Percentiles rank a stretch among this genome's conserved stretches.
phyloP scores from a whole-genome alignment of 2,113 vertebrate genomes.

The Corythornis vintsioides region DNA sequence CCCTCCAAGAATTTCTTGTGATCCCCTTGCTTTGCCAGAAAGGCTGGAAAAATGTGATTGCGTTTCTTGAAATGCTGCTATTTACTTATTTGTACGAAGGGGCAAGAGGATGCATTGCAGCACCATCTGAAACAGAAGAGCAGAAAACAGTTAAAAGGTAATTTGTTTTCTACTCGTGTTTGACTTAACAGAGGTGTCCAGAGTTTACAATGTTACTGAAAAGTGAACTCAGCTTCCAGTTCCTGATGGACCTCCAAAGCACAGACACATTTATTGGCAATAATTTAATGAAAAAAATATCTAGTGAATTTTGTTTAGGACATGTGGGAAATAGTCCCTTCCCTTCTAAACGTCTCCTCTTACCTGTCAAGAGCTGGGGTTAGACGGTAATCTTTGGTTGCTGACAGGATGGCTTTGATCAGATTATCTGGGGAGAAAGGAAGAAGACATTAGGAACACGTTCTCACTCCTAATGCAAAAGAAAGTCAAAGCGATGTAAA shows the following conservation, averaged over 20 bases:
- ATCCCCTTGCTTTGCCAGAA: not conserved
- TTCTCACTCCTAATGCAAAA: not conserved
- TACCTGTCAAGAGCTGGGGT: constrained; percentile 91
- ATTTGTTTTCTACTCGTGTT: not conserved
- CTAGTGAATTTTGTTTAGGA: not conserved
- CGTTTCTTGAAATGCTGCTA: not conserved
- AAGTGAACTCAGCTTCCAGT: not conserved
- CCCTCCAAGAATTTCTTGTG: not conserved
- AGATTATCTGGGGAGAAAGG: constrained; percentile 85
- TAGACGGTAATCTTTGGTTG: constrained; percentile 90
- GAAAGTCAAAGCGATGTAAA: not conserved
- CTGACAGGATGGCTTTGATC: constrained; percentile 90
- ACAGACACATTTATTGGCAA: not conserved
- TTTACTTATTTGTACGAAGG: not conserved
- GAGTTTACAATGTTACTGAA: not conserved
- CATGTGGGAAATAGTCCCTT: not conserved
- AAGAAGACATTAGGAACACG: constrained; percentile 49
- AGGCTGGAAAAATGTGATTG: not conserved
- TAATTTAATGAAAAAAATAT: not conserved
- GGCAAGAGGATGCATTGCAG: not conserved
- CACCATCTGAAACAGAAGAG: not conserved
- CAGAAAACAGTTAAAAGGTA: constrained; percentile 14
- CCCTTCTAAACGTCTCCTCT: not conserved
- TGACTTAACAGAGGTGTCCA: not conserved
- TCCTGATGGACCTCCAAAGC: not conserved